Percentiles rank a stretch among this genome's conserved stretches.
These are phyloP conservation scores for Phenganax marumi DNA, from an alignment of 92 coral and sea anemone genomes.

Conservation along the genomic window DNA sequence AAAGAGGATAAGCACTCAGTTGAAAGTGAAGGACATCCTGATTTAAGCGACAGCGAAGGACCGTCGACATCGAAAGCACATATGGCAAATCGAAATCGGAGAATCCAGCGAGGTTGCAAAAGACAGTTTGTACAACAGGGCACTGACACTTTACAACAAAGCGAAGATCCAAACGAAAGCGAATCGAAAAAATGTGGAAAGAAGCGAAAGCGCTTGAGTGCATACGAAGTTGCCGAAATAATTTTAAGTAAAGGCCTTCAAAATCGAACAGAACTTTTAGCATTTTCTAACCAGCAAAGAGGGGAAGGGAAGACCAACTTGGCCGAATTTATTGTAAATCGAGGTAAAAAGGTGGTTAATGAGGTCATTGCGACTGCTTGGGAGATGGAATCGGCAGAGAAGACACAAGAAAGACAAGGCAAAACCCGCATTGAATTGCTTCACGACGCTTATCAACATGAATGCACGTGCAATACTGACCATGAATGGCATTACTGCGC, in stretches of 20 bases:
- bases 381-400: constrained; percentile 45
- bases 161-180: not conserved
- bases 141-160: constrained; percentile 3
- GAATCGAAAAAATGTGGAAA: constrained; percentile 6
- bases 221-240: constrained; percentile 39
- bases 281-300: constrained; percentile 56
- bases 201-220: constrained; percentile 23
- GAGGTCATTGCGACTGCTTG: constrained; percentile 56
- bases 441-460: not conserved
- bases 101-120: not conserved
- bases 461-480: constrained; percentile 11
- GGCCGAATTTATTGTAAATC: constrained; percentile 59
- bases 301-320: constrained; percentile 58
- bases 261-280: constrained; percentile 52
- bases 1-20: constrained; percentile 35
- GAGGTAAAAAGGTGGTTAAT: constrained; percentile 50
- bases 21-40: constrained; percentile 49
- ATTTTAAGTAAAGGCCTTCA: constrained; percentile 46
- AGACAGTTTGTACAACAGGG: not conserved
- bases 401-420: constrained; percentile 23
- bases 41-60: constrained; percentile 37
- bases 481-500: constrained; percentile 15
- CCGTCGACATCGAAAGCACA: constrained; percentile 41
- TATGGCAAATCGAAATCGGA: constrained; percentile 27
- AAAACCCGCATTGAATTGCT: constrained; percentile 29